A percentile compares a stretch with the other conserved stretches of the same genome.
phyloP scores from a whole-genome alignment of 92 coral and sea anemone genomes.

The Phenganax subtilis region DNA sequence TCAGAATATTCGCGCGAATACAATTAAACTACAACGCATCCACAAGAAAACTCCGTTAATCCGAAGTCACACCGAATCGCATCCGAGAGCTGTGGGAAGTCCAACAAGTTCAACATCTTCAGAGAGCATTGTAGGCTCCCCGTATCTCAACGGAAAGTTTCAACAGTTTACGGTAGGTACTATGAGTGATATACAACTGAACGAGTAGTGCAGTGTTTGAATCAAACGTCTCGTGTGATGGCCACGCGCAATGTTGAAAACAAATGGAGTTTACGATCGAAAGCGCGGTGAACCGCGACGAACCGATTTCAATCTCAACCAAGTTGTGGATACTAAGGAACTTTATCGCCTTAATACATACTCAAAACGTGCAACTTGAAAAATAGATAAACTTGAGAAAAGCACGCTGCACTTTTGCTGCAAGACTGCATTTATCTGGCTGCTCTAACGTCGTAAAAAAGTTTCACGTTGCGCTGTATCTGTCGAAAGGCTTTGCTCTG shows the following conservation, averaged over 20 bases:
- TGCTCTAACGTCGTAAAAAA: too few relatives aligned
- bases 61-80: not conserved
- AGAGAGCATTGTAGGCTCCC: not conserved
- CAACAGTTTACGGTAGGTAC: constrained; percentile 54
- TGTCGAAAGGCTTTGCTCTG: too few relatives aligned
- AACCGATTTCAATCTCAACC: not conserved
- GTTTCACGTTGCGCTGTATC: too few relatives aligned
- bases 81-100: not conserved
- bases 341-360: too few relatives aligned
- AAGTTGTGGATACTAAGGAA: too few relatives aligned
- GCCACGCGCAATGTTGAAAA: constrained; percentile 30
- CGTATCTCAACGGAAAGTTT: constrained; percentile 54
- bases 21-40: not conserved
- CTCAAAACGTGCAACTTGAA: too few relatives aligned
- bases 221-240: constrained; percentile 6
- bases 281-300: not conserved
- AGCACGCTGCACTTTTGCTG: too few relatives aligned
- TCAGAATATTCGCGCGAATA: not conserved
- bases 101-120: not conserved
- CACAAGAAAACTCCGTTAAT: not conserved
- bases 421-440: too few relatives aligned
- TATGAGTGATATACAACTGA: not conserved
- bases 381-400: too few relatives aligned
- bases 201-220: constrained; percentile 33
- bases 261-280: not conserved